phyloP scores from a whole-genome alignment of 2,113 vertebrate genomes.

The Vulpes vulpes region DNA sequence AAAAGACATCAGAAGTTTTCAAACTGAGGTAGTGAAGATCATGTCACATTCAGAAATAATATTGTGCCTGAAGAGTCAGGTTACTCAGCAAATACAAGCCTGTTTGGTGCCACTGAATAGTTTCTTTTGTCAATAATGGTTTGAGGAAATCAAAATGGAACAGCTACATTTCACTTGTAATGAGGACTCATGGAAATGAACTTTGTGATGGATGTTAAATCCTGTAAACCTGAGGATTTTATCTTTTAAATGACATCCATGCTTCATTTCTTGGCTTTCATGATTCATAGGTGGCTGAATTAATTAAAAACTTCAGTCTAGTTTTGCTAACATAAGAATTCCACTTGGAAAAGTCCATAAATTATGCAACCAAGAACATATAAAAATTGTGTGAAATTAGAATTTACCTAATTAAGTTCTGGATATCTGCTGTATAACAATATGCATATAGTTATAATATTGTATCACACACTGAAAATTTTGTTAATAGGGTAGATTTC shows the following conservation, averaged over 20 bases:
- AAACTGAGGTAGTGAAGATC: constrained; percentile 3
- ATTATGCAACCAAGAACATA: constrained; percentile 82
- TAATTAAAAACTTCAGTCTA: constrained; percentile 85
- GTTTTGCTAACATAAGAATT: constrained; percentile 83
- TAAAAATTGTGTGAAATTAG: constrained; percentile 67
- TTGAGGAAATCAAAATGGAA: constrained; percentile 77
- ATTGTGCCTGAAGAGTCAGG: not conserved
- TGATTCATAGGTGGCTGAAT: constrained; percentile 84
- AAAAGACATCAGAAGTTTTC: not conserved
- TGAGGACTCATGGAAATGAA: constrained; percentile 71
- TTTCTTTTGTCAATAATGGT: constrained; percentile 74
- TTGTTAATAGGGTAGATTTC: not conserved
- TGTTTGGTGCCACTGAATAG: not conserved
- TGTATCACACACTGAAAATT: not conserved
- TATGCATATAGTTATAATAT: not conserved
- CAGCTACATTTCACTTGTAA: constrained; percentile 70
- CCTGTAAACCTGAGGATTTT: constrained; percentile 79
- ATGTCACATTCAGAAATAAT: constrained; percentile 38
- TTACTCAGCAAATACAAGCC: constrained; percentile 47
- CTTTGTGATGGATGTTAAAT: constrained; percentile 79
- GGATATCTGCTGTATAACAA: not conserved
- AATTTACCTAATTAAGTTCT: constrained; percentile 18
- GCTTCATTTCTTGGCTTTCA: constrained; percentile 82
- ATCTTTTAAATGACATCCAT: constrained; percentile 81
- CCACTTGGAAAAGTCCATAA: constrained; percentile 79